Evolutionary conservation across 2,113 vertebrate species (phyloP).

Genomic region (Chloropsis cyanopogon): DNA sequence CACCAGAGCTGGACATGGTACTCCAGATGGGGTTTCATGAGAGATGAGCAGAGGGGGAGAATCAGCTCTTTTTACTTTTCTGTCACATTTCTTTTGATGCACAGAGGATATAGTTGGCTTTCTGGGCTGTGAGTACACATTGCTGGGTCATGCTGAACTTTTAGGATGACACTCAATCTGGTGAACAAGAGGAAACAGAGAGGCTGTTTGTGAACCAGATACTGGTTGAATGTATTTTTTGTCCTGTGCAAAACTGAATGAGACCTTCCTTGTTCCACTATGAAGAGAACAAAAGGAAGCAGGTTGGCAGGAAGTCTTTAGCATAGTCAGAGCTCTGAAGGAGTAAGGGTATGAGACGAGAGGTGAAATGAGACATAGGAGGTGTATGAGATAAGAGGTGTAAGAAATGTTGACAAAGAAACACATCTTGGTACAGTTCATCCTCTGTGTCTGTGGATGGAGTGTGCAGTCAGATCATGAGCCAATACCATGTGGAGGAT

Average conservation of each 20-base stretch:
- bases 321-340: background rate
- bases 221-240: background rate
- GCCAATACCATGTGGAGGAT: background rate
- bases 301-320: background rate
- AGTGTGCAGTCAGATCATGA: background rate
- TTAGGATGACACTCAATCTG: background rate
- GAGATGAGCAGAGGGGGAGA: background rate
- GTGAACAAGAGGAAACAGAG: background rate
- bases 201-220: background rate
- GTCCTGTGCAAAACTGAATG: background rate
- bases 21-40: background rate
- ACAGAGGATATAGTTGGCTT: background rate
- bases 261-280: background rate
- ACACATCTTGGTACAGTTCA: background rate
- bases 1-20: background rate
- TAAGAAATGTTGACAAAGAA: background rate
- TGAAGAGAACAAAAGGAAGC: background rate
- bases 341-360: background rate
- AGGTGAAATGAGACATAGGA: no score
- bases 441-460: background rate
- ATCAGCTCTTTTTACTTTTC: background rate
- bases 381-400: background rate
- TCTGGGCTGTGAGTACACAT: background rate
- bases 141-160: background rate
- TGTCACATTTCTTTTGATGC: background rate